Conservation (phyloP, 2,888 invertebrate species). For the Papilio elwesi region DNA sequence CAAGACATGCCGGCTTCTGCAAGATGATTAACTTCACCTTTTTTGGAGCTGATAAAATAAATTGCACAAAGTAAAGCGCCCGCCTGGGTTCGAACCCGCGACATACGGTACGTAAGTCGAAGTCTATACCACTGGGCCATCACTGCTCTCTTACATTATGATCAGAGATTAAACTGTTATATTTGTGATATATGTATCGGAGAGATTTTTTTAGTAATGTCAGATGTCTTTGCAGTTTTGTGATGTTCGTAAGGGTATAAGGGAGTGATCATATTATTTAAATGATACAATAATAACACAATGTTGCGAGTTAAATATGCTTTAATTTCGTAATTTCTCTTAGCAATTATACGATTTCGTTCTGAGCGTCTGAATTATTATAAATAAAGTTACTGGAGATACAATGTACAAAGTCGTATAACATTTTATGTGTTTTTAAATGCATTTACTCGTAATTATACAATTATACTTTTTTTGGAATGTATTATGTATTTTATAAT, state of each 20-base stretch:
- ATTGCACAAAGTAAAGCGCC: too few species aligned
- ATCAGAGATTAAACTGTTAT: too few species aligned
- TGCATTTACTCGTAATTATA: constrained; percentile 70
- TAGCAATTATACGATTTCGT: constrained; percentile 82
- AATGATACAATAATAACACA: constrained; percentile 48
- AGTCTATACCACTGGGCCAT: too few species aligned
- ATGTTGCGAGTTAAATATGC: constrained; percentile 81
- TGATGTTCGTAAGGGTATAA: background rate
- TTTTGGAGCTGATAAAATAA: too few species aligned
- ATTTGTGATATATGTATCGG: too few species aligned
- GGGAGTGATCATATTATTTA: too few species aligned
- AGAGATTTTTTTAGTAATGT: background rate
- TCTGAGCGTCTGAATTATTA: constrained; percentile 81
- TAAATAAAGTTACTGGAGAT: constrained; percentile 73
- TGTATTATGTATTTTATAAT: constrained; percentile 67
- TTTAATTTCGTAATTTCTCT: constrained; percentile 84
- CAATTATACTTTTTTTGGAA: constrained; percentile 69
- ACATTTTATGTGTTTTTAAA: constrained; percentile 74
- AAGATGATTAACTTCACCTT: too few species aligned
- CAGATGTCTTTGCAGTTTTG: background rate
- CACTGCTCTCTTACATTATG: too few species aligned
- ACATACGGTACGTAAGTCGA: too few species aligned
- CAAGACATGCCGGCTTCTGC: too few species aligned
- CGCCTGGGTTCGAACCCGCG: too few species aligned
- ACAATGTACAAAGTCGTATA: constrained; percentile 71